Conservation (phyloP, 2,113 vertebrate species). For the Lepus europaeus region DNA sequence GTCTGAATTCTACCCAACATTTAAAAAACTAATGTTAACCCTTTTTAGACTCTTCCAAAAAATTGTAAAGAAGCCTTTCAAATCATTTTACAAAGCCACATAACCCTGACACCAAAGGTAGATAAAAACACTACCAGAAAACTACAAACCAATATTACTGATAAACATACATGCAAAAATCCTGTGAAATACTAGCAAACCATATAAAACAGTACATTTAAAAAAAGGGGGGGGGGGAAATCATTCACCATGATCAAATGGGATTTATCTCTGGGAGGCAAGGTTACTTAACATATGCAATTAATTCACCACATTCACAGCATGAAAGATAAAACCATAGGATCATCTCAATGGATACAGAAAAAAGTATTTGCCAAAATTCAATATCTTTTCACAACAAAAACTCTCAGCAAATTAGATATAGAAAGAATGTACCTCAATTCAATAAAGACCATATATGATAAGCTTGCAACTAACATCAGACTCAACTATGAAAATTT, state of each 20-base stretch:
- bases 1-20: not conserved
- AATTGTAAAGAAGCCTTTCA: not conserved
- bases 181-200: not conserved
- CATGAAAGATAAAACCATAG: not conserved
- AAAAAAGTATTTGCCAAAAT: slow-evolving; percentile 3
- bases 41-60: not conserved
- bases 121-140: not conserved
- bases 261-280: not conserved
- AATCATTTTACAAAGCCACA: not conserved
- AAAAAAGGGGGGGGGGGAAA: too few relatives aligned
- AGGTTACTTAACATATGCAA: not conserved
- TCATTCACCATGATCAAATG: not conserved
- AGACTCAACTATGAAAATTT: not conserved
- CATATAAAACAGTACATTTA: not conserved
- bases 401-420: not conserved
- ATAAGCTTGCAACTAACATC: not conserved
- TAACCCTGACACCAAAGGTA: not conserved
- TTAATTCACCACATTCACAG: not conserved
- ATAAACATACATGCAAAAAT: not conserved
- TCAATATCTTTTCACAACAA: not conserved
- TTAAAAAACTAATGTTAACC: not conserved
- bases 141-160: not conserved
- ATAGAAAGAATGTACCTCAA: not conserved
- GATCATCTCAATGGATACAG: not conserved
- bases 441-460: not conserved